Evolutionary conservation across 2,113 vertebrate genomes (phyloP).

Genomic region (Desmodus rotundus): DNA sequence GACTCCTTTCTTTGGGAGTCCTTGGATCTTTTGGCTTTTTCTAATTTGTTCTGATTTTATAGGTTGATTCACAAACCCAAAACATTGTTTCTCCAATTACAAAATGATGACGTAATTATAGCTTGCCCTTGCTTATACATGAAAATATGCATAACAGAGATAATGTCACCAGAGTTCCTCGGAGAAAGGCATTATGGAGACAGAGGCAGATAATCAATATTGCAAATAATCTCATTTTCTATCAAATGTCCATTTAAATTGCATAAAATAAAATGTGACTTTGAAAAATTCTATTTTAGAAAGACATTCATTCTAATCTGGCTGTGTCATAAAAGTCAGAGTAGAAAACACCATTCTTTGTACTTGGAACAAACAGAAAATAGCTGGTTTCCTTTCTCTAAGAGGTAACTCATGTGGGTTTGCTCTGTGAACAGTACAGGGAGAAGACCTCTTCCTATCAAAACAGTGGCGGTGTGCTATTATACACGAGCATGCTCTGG

Average conservation of each 20-base stretch:
- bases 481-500: neutral
- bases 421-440: neutral
- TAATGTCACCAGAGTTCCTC: neutral
- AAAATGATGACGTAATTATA: neutral
- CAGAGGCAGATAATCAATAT: neutral
- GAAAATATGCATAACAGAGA: neutral
- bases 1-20: neutral
- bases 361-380: neutral
- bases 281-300: neutral
- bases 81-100: neutral
- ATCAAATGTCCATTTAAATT: neutral
- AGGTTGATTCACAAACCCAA: neutral
- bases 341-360: neutral
- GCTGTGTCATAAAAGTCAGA: neutral
- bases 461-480: neutral
- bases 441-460: neutral
- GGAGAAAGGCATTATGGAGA: neutral
- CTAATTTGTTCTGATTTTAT: conserved; percentile 10
- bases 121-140: neutral
- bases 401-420: neutral
- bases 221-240: conserved; percentile 8
- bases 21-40: neutral
- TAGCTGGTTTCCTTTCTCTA: neutral
- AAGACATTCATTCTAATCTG: neutral
- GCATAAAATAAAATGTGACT: conserved; percentile 8